Percentiles rank a stretch among this genome's conserved stretches.
phyloP scores from a whole-genome alignment of 2,113 vertebrate species.

The Athene noctua region DNA sequence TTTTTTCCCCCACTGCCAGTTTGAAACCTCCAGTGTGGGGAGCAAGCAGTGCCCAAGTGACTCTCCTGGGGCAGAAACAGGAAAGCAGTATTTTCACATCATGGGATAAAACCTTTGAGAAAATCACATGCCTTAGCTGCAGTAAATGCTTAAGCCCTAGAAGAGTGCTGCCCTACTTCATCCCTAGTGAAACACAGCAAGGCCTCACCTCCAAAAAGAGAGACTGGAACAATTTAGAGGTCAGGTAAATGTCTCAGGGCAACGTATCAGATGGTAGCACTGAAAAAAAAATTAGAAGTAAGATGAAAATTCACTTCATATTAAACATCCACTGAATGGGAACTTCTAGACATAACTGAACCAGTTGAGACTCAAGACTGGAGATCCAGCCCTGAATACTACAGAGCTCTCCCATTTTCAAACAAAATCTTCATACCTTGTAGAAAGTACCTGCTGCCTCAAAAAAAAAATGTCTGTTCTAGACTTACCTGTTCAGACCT shows the following conservation, averaged over 20 bases:
- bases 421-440: neutral
- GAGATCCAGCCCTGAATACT: neutral
- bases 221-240: neutral
- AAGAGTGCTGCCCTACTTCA: neutral
- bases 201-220: neutral
- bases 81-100: neutral
- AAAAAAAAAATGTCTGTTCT: neutral
- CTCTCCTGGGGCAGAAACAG: neutral
- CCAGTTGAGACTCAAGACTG: neutral
- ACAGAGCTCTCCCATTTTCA: neutral
- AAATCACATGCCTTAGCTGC: neutral
- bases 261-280: neutral
- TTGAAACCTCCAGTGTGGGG: fast-evolving
- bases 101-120: neutral
- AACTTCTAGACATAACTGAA: neutral
- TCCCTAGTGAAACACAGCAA: neutral
- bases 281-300: neutral
- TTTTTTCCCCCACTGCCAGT: neutral
- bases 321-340: neutral
- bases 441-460: neutral
- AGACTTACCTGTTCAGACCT: neutral
- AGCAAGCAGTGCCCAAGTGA: neutral
- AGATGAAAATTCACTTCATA: neutral
- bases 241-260: neutral
- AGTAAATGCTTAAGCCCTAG: neutral